Evolutionary conservation across 2,888 invertebrate species (phyloP).

Genomic region (Drosophila testacea): DNA sequence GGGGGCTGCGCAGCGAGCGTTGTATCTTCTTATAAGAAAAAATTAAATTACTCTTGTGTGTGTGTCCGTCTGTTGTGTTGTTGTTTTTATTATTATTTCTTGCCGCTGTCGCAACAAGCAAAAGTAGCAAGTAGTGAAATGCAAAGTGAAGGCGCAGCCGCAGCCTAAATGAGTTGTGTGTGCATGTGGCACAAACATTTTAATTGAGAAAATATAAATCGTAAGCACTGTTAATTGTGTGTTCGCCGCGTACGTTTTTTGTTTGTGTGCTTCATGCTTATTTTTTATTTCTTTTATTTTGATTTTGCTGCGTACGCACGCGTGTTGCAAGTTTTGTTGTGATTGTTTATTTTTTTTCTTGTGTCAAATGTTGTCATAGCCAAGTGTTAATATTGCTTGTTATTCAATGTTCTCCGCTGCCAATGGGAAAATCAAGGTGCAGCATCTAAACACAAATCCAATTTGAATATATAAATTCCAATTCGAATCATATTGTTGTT

Average conservation of each 20-base stretch:
- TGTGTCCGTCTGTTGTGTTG: conserved; percentile 11
- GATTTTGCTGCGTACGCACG: conserved; percentile 51
- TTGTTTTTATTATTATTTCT: conserved; percentile 8
- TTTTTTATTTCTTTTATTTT: background rate
- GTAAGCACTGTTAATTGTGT: conserved; percentile 28
- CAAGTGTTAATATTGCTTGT: conserved; percentile 14
- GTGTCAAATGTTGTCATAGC: conserved; percentile 21
- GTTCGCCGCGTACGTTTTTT: conserved; percentile 17
- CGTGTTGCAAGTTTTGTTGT: conserved; percentile 52
- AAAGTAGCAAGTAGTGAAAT: conserved; percentile 28
- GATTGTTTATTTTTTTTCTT: conserved; percentile 15
- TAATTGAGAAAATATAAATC: conserved; percentile 35
- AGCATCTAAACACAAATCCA: background rate
- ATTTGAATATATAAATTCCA: conserved; percentile 8
- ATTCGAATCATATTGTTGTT: conserved; percentile 7
- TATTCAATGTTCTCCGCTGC: conserved; percentile 76
- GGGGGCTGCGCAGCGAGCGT: conserved; percentile 37
- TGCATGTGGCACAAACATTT: conserved; percentile 49
- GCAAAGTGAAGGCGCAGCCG: conserved; percentile 62
- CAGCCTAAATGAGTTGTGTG: conserved; percentile 42
- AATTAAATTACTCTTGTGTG: conserved; percentile 38
- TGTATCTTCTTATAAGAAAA: conserved; percentile 23
- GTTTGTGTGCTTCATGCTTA: conserved; percentile 5
- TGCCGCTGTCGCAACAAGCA: conserved; percentile 38
- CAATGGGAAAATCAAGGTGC: conserved; percentile 80